A percentile compares a stretch with the other conserved stretches of the same genome.
These are phyloP conservation scores for Ailuropoda melanoleuca DNA, from an alignment of 2,113 vertebrate genomes.

Conservation along the genomic window DNA sequence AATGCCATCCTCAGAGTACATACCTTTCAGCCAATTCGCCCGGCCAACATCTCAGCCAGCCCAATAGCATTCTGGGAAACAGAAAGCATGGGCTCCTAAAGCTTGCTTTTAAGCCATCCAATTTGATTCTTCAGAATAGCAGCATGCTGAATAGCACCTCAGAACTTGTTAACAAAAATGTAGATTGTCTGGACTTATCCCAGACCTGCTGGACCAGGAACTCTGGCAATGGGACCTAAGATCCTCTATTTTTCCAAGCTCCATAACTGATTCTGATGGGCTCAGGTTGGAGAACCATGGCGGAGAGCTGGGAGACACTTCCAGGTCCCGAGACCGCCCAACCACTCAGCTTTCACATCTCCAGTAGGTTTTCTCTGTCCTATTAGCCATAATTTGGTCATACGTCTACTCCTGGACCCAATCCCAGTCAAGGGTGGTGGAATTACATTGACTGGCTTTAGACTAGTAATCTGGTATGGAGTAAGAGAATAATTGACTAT, in stretches of 20 bases:
- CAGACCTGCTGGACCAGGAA: background rate
- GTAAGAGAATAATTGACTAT: background rate
- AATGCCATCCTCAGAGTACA: background rate
- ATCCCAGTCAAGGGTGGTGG: background rate
- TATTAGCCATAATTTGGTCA: background rate
- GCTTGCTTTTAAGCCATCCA: background rate
- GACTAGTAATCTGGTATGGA: background rate
- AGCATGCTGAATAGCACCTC: background rate
- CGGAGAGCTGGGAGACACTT: background rate
- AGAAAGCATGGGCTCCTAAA: background rate
- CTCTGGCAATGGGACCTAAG: background rate
- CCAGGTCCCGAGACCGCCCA: background rate
- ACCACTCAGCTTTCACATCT: background rate
- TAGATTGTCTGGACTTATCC: background rate
- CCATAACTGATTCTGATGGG: background rate
- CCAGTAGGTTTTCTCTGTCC: background rate
- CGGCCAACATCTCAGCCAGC: background rate
- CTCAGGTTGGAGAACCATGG: background rate
- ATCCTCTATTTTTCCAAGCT: background rate
- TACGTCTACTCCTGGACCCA: too few species aligned
- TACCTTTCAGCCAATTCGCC: background rate
- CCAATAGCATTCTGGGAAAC: background rate
- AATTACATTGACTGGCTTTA: background rate
- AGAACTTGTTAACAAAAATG: background rate
- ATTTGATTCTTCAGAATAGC: background rate